These are phyloP conservation scores for Anorthoa munda DNA, from an alignment of 2,888 invertebrate species.

Conservation along the genomic window DNA sequence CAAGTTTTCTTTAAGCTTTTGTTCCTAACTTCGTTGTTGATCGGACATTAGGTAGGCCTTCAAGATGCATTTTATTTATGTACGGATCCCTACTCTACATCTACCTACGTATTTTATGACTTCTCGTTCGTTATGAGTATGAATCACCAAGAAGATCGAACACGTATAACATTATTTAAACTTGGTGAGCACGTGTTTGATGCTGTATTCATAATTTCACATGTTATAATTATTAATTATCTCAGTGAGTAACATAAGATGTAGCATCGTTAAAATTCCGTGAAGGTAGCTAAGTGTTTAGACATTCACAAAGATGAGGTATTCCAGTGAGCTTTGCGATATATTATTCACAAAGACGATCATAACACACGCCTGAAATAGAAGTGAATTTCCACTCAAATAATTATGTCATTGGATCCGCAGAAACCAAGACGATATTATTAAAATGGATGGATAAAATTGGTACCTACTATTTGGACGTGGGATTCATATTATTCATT, in stretches of 20 bases:
- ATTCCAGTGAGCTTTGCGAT: conserved; percentile 37
- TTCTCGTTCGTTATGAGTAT: not conserved
- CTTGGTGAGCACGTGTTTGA: not conserved
- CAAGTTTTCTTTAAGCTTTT: too few relatives aligned
- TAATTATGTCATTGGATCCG: not conserved
- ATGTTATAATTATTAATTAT: conserved; percentile 7
- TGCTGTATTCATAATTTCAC: too few relatives aligned
- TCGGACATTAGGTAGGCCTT: too few relatives aligned
- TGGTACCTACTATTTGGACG: not conserved
- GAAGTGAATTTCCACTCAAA: not conserved
- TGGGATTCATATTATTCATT: conserved; percentile 17
- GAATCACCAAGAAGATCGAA: not conserved
- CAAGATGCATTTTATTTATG: too few relatives aligned
- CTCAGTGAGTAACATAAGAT: conserved; percentile 6
- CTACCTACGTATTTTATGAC: too few relatives aligned
- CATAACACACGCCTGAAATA: conserved; percentile 5
- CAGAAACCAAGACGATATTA: not conserved
- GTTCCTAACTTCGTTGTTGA: too few relatives aligned
- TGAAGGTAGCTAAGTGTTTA: conserved; percentile 23
- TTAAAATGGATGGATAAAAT: not conserved
- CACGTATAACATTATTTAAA: not conserved
- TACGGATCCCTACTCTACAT: too few relatives aligned
- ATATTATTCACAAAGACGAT: conserved; percentile 52
- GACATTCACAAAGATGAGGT: conserved; percentile 45
- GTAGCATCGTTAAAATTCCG: conserved; percentile 31